A percentile compares a stretch with the other conserved stretches of the same genome.
Conservation (phyloP, 2,113 vertebrate genomes). For the Scophthalmus maximus region DNA sequence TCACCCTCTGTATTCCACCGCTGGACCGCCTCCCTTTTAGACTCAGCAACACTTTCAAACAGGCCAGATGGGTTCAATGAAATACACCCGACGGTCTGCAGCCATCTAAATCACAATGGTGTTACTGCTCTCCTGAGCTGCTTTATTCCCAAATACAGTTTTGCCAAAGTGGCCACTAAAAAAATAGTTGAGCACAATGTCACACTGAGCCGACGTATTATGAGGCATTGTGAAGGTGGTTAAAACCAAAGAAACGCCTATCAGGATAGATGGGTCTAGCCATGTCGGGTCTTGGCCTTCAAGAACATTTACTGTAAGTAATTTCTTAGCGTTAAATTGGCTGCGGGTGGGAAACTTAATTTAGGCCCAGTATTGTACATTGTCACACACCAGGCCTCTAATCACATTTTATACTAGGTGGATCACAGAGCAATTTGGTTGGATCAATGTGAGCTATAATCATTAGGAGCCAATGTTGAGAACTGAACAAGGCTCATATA, state of each 20-base stretch:
- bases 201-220: constrained; percentile 2
- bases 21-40: constrained; percentile 47
- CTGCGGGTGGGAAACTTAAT: constrained; percentile 45
- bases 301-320: constrained; percentile 47
- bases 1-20: constrained; percentile 52
- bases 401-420: constrained; percentile 38
- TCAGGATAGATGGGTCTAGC: constrained; percentile 8
- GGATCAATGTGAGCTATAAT: constrained; percentile 61
- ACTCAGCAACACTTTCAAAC: constrained; percentile 67
- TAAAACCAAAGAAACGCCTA: constrained; percentile 3
- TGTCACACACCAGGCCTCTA: constrained; percentile 23
- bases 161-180: constrained; percentile 22
- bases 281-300: constrained; percentile 14
- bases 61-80: constrained; percentile 67
- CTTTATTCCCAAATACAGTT: constrained; percentile 34
- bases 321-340: constrained; percentile 46
- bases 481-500: constrained; percentile 21
- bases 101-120: constrained; percentile 44
- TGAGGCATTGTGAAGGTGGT: constrained; percentile 7
- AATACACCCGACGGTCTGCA: constrained; percentile 44
- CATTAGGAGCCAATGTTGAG: constrained; percentile 6
- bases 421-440: constrained; percentile 60
- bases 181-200: constrained; percentile 25
- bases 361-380: constrained; percentile 37
- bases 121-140: constrained; percentile 31